Evolutionary conservation across 1,140 invertebrate species (phyloP).

Genomic region (Brachystomella parvula): DNA sequence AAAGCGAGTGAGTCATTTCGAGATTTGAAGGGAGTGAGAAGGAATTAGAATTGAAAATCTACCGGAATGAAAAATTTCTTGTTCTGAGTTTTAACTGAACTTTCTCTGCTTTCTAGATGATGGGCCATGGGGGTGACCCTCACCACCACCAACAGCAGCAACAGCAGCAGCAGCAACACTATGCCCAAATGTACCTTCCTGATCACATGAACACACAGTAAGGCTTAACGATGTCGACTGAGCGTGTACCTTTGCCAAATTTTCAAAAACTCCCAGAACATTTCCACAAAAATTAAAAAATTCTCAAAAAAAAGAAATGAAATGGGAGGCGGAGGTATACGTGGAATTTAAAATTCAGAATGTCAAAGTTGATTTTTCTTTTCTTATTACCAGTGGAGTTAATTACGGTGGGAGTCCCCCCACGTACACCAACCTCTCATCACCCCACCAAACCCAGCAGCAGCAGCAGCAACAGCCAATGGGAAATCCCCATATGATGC

Average conservation of each 20-base stretch:
- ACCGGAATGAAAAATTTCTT: neutral
- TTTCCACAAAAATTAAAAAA: neutral
- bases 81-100: neutral
- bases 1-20: neutral
- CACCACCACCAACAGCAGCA: conserved; percentile 31
- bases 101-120: conserved; percentile 23
- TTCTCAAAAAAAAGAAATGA: neutral
- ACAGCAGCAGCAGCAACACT: conserved; percentile 33
- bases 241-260: neutral
- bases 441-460: conserved; percentile 29
- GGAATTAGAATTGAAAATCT: neutral
- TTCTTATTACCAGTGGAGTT: conserved; percentile 25
- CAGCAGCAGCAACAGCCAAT: conserved; percentile 31
- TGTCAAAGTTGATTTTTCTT: neutral
- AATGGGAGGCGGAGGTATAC: too few species aligned
- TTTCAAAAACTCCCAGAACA: conserved; percentile 4
- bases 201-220: conserved; percentile 37
- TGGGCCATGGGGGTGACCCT: conserved; percentile 29
- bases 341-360: too few species aligned
- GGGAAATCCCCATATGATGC: conserved; percentile 34
- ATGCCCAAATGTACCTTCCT: conserved; percentile 35
- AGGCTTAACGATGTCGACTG: conserved; percentile 2
- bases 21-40: too few species aligned
- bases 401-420: conserved; percentile 33
- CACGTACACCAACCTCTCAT: conserved; percentile 37